These are phyloP conservation scores for Lepus townsendii DNA, from an alignment of 2,797 vertebrate species.

Conservation along the genomic window DNA sequence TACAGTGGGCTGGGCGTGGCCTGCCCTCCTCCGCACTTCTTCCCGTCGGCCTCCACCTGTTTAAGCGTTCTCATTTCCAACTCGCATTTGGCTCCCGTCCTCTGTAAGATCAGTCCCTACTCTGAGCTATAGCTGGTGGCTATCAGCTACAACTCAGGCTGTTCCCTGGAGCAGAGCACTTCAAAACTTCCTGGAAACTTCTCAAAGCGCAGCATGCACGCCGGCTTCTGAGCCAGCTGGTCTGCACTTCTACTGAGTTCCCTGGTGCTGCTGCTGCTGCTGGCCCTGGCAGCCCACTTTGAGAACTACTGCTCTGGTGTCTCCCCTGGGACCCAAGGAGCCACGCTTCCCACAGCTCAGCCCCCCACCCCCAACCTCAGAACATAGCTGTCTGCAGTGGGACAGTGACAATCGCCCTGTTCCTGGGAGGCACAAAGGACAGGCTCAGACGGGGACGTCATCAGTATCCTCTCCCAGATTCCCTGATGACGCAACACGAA, in stretches of 20 bases:
- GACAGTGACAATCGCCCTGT: background rate
- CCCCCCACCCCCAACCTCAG: background rate
- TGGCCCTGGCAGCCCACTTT: background rate
- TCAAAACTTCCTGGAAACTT: background rate
- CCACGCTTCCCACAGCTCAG: background rate
- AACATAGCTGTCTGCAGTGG: background rate
- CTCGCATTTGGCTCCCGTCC: background rate
- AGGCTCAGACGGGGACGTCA: background rate
- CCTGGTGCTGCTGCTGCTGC: background rate
- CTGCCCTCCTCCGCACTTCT: background rate
- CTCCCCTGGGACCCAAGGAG: background rate
- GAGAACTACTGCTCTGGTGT: background rate
- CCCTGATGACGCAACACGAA: background rate
- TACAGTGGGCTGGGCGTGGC: background rate
- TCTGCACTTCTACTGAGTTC: background rate
- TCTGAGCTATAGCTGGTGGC: background rate
- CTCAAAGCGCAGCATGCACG: background rate
- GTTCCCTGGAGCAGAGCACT: background rate
- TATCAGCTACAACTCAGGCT: background rate
- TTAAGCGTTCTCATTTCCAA: background rate
- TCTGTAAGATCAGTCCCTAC: background rate
- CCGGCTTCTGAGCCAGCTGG: background rate
- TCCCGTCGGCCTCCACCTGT: background rate
- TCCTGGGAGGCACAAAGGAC: background rate
- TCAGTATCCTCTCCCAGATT: background rate